Conservation (phyloP, 2,113 vertebrate species). For the Proteles cristata region DNA sequence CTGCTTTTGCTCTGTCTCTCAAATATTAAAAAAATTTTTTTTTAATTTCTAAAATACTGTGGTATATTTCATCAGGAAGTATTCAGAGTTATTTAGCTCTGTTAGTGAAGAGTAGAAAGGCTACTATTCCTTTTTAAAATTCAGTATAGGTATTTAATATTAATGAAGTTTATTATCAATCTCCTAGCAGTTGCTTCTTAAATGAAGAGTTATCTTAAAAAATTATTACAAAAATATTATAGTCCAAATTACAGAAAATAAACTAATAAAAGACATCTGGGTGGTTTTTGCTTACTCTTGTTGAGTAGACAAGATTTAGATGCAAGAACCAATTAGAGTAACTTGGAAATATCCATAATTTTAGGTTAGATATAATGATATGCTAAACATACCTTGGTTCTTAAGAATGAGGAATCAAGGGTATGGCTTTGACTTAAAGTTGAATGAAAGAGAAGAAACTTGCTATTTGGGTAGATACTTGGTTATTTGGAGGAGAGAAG, state of each 20-base stretch:
- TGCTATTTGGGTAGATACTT: background rate
- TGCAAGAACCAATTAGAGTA: background rate
- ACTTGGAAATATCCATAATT: slow-evolving; percentile 7
- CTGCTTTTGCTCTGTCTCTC: too few relatives aligned
- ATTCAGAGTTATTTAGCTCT: background rate
- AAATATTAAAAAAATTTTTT: too few relatives aligned
- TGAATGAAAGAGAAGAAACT: background rate
- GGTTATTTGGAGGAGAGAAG: background rate
- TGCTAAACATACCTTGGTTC: background rate
- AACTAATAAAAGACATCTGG: background rate
- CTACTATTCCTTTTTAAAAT: background rate
- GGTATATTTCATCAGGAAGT: slow-evolving; percentile 28
- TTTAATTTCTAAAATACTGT: background rate
- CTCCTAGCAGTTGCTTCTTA: background rate
- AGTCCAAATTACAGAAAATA: slow-evolving; percentile 26
- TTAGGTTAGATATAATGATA: background rate
- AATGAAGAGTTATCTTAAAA: slow-evolving; percentile 24
- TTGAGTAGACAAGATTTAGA: background rate
- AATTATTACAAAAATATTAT: background rate
- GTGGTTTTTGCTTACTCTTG: background rate
- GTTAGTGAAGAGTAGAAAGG: background rate
- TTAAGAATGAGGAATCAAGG: background rate
- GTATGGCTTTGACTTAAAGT: background rate
- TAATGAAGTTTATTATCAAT: slow-evolving; percentile 6
- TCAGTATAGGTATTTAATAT: slow-evolving; percentile 1